Evolutionary conservation across 2,888 invertebrate species (phyloP).

Genomic region (Drosophila leonis): DNA sequence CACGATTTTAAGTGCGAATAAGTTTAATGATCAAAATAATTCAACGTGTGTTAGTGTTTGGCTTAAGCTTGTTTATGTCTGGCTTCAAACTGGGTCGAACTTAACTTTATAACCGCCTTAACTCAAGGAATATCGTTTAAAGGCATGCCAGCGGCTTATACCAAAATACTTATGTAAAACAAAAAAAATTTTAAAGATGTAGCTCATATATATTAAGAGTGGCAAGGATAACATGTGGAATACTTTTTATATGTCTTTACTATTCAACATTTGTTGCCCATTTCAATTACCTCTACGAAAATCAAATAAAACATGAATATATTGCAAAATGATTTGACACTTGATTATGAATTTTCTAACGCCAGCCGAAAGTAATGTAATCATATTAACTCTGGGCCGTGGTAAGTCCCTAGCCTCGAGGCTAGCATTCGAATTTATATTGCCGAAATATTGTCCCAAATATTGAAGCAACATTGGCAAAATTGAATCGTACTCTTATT

Average conservation of each 20-base stretch:
- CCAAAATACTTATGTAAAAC: not conserved
- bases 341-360: no score
- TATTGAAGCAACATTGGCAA: no score
- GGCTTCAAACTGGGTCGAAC: slow-evolving; percentile 27
- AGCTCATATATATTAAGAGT: not conserved
- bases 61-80: slow-evolving; percentile 52
- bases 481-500: no score
- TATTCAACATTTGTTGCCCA: not conserved
- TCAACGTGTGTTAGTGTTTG: slow-evolving; percentile 53
- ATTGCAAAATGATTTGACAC: no score
- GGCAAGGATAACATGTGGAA: not conserved
- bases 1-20: slow-evolving; percentile 69
- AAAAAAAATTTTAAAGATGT: no score
- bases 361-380: no score
- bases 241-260: not conserved
- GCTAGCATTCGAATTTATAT: not conserved
- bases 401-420: no score
- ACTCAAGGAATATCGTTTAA: slow-evolving; percentile 3
- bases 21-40: slow-evolving; percentile 76
- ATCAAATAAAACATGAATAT: not conserved
- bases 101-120: slow-evolving; percentile 47
- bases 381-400: no score
- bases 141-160: slow-evolving; percentile 3
- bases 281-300: not conserved
- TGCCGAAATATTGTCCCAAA: no score